Evolutionary conservation across 2,797 vertebrate genomes (phyloP).

Genomic region (Myotis findleyi): DNA sequence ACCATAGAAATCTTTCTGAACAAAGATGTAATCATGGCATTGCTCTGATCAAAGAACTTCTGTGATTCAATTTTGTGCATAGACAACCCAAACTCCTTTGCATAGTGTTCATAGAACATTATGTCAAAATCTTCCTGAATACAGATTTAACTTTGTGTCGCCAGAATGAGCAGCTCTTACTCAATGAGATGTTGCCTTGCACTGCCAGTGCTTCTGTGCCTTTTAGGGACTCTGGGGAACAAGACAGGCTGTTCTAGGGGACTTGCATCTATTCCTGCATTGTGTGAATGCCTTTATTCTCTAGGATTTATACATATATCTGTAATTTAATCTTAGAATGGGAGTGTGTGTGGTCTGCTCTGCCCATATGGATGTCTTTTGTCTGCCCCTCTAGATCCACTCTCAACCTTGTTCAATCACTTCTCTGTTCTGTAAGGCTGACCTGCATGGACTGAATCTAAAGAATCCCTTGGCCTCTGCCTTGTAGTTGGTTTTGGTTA

Average conservation of each 20-base stretch:
- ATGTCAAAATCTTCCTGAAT: conserved; percentile 46
- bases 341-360: neutral
- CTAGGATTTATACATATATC: neutral
- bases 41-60: conserved; percentile 5
- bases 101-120: neutral
- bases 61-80: neutral
- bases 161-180: conserved; percentile 13
- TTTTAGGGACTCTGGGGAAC: neutral
- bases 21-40: neutral
- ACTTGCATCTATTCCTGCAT: neutral
- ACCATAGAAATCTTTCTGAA: conserved; percentile 24
- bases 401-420: neutral
- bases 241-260: neutral
- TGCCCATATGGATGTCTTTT: neutral
- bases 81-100: neutral
- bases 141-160: neutral
- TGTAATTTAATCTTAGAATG: neutral
- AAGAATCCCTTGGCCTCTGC: neutral
- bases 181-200: neutral
- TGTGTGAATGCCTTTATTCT: neutral
- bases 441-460: neutral
- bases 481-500: neutral
- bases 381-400: neutral
- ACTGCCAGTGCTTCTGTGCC: neutral
- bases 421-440: neutral